Evolutionary conservation across 2,888 invertebrate species (phyloP).

Genomic region (Phortica okadai): DNA sequence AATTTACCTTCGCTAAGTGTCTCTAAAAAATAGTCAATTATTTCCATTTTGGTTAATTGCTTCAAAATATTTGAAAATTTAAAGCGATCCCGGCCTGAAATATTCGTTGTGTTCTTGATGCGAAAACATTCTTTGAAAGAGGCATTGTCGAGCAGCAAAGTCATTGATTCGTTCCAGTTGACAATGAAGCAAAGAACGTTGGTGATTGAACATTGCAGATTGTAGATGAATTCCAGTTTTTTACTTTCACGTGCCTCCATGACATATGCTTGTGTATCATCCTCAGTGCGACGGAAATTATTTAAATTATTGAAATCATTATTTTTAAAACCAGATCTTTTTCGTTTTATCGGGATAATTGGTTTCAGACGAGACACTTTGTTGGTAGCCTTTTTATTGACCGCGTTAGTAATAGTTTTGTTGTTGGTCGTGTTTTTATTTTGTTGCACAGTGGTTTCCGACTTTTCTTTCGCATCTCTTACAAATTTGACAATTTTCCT

Average conservation of each 20-base stretch:
- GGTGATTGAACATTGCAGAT: background rate
- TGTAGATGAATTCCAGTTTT: background rate
- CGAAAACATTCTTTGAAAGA: background rate
- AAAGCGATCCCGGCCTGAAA: background rate
- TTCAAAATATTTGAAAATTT: background rate
- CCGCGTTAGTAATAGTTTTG: too few species aligned
- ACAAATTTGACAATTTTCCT: too few species aligned
- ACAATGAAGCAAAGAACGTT: background rate
- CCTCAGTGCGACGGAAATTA: too few species aligned
- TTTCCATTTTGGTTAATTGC: background rate
- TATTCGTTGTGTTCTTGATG: background rate
- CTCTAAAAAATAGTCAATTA: background rate
- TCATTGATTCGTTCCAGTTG: background rate
- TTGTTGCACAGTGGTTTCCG: too few species aligned
- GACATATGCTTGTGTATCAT: background rate
- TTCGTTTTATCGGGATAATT: too few species aligned
- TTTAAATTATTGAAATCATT: too few species aligned
- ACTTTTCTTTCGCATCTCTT: too few species aligned
- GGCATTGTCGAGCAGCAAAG: background rate
- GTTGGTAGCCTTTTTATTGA: too few species aligned
- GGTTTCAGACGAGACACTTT: too few species aligned
- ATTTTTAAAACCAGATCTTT: too few species aligned
- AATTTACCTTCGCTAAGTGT: background rate
- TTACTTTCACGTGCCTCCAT: background rate
- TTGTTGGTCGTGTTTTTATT: too few species aligned